Percentiles rank a stretch among this genome's conserved stretches.
Conservation (phyloP, 2,888 invertebrate genomes). For the Rhagophthalmus giganteus region DNA sequence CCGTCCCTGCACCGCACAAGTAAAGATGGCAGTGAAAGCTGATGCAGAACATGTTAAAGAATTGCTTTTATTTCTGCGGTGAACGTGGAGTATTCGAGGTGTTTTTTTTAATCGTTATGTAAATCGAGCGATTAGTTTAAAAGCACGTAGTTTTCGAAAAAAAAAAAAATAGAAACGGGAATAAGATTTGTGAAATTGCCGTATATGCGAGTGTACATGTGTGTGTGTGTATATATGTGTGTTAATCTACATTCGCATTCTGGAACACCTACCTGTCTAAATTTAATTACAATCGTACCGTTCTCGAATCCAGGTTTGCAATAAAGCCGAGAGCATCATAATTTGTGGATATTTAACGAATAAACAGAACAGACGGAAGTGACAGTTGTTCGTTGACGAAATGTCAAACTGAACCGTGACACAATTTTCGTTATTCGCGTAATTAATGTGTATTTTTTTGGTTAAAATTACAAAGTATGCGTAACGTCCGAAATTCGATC, state of each 20-base stretch:
- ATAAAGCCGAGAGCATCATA: not conserved
- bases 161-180: not conserved
- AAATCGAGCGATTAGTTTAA: not conserved
- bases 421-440: constrained; percentile 15
- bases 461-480: constrained; percentile 42
- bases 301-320: not conserved
- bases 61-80: constrained; percentile 2
- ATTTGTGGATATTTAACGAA: not conserved
- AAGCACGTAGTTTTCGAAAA: not conserved
- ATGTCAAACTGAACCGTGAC: constrained; percentile 39
- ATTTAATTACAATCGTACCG: not conserved
- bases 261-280: not conserved
- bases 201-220: not conserved
- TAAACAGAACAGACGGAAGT: constrained; percentile 15
- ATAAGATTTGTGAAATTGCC: too few species aligned
- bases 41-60: not conserved
- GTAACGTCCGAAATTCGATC: constrained; percentile 37
- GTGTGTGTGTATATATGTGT: constrained; percentile 1
- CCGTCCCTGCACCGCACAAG: constrained; percentile 3
- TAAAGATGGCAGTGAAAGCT: constrained; percentile 15
- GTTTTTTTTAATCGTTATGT: not conserved
- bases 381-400: constrained; percentile 26
- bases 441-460: constrained; percentile 12
- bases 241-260: too few species aligned
- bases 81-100: not conserved